Conservation (phyloP, 64 coral and sea anemone species). For the Stichodactyla mertensii region DNA sequence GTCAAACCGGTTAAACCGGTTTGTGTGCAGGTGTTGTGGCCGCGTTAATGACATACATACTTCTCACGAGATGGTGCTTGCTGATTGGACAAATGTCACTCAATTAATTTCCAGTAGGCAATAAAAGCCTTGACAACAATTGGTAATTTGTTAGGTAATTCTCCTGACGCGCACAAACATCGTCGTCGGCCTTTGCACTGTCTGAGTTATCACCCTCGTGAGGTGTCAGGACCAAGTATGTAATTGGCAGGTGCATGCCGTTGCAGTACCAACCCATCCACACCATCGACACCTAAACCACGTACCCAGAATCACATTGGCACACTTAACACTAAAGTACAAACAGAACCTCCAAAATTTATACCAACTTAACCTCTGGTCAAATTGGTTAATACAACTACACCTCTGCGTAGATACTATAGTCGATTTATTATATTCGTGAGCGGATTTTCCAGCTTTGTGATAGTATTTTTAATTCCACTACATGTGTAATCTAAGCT, state of each 20-base stretch:
- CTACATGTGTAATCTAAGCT: not conserved
- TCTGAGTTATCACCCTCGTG: not conserved
- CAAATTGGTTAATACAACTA: not conserved
- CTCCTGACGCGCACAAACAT: conserved; percentile 24
- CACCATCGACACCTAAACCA: not conserved
- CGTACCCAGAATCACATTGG: not conserved
- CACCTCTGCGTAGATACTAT: not conserved
- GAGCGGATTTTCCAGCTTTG: not conserved
- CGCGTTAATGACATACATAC: conserved; percentile 68
- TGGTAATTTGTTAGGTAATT: conserved; percentile 39
- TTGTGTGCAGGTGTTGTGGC: conserved; percentile 74
- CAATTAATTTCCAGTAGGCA: conserved; percentile 59
- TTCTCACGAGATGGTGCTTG: conserved; percentile 53
- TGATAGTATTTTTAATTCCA: not conserved
- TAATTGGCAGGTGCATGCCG: conserved; percentile 26
- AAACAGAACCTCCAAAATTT: not conserved
- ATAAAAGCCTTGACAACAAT: conserved; percentile 59
- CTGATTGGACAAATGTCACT: conserved; percentile 59
- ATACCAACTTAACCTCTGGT: not conserved
- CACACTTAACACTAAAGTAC: not conserved
- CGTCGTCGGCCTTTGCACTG: conserved; percentile 9
- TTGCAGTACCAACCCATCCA: not conserved
- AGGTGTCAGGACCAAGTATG: not conserved
- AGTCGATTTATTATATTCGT: not conserved
- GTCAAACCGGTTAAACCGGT: conserved; percentile 70